These are phyloP conservation scores for Pycnomerus fuliginosus DNA, from an alignment of 2,888 invertebrate genomes.

Conservation along the genomic window DNA sequence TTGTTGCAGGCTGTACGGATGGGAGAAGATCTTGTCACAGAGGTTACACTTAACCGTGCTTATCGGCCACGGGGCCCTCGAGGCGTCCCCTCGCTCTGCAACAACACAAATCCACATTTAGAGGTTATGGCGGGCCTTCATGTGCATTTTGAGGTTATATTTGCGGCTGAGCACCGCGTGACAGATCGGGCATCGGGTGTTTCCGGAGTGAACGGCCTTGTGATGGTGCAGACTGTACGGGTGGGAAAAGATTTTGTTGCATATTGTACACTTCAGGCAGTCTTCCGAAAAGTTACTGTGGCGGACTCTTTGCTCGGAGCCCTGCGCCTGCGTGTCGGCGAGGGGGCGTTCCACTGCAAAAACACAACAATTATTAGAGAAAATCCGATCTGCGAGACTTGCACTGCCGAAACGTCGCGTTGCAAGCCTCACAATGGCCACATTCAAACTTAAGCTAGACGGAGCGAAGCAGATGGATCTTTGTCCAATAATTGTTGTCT, in stretches of 20 bases:
- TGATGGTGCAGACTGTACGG: constrained; percentile 25
- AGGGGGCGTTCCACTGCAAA: constrained; percentile 13
- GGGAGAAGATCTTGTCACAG: constrained; percentile 43
- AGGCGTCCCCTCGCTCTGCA: constrained; percentile 2
- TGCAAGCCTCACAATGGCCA: no score
- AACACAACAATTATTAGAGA: constrained; percentile 12
- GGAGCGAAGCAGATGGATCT: no score
- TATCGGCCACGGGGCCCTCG: constrained; percentile 10
- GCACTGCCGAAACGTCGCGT: no score
- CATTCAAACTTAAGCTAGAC: no score
- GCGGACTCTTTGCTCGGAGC: constrained; percentile 7
- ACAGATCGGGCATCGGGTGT: constrained; percentile 20
- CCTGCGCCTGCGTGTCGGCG: constrained; percentile 5
- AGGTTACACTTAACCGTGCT: constrained; percentile 33
- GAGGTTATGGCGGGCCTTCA: constrained; percentile 18
- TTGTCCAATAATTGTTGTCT: no score
- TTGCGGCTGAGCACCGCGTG: constrained; percentile 16
- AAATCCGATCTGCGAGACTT: constrained; percentile 16
- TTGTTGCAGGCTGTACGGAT: constrained; percentile 54
- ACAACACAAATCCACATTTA: constrained; percentile 7
- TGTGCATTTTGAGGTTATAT: constrained; percentile 22
- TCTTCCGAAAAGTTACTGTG: constrained; percentile 17
- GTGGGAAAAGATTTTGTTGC: constrained; percentile 19
- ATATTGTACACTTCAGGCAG: constrained; percentile 12
- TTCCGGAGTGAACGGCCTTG: constrained; percentile 21